Evolutionary conservation across 2,113 vertebrate species (phyloP), one percentile per base, ranked within the genome.

Genomic region (Mesembrinibis cayennensis): DNA sequence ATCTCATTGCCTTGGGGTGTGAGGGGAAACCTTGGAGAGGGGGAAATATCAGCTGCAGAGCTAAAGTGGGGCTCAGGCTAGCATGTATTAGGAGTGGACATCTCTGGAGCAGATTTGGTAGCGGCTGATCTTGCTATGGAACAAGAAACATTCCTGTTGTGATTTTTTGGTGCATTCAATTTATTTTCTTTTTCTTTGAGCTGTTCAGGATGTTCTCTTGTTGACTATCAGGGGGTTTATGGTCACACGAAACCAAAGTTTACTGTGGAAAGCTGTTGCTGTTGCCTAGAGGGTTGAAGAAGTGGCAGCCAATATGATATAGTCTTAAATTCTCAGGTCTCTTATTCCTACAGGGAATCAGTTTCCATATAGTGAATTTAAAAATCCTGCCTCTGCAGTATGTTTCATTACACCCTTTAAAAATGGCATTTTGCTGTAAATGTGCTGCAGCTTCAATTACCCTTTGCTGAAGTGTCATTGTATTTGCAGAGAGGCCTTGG

Each of bases 391-490:
- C 47, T 83, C 89, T 89, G 77, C 50, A 70, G 71, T 55, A 78
- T 22, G 55, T 93, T 94, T 92, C 92, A 90, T 78, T 81, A 67
- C 18, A 93, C 29, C 50, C 80, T 89, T 95, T 95, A 89, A 95
- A 96, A 96, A 95, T 69, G 80, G 65, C 47, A 87, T 84, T 94
- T 96, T 93, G 44, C 72, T 87, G 67, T 92, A 84, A 90, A 83
- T 40, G 85, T 93, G 89, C 71, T 82, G 56, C n/a, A 81, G 80
- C 76, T 95, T 95, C 90, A 93, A 71, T 78, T 94, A 89, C 86
- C 47, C 80, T 92, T 95, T 95, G 72, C 89, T 78, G 67, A 94
- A 96, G 88, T 71, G 69, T 93, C 84, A 87, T n/a, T 90, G 73
- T 38, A 71, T 84, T 90, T 93, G 50, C 44, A 90, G 76, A 80